Percentiles rank a stretch among this genome's conserved stretches.
phyloP scores from a whole-genome alignment of 2,113 vertebrate species.

The Tragelaphus buxtoni region DNA sequence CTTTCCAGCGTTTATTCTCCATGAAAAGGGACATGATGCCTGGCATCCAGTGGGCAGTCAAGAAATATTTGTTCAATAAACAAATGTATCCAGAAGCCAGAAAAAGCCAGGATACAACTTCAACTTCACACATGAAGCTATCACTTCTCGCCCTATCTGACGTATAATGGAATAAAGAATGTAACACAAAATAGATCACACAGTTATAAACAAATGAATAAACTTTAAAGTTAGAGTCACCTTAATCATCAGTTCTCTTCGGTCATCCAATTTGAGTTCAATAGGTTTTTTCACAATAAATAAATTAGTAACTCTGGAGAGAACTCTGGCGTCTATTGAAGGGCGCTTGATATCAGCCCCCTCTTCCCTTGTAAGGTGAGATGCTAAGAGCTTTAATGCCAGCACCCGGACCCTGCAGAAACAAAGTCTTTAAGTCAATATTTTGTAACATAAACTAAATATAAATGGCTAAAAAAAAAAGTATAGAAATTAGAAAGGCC shows the following conservation, averaged over 20 bases:
- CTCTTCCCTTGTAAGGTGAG: conserved; percentile 82
- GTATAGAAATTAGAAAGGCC: not conserved
- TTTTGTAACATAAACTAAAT: not conserved
- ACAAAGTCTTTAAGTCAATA: conserved; percentile 21
- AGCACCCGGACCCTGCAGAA: conserved; percentile 85
- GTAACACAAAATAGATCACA: not conserved
- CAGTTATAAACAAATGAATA: not conserved
- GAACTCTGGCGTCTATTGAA: conserved; percentile 74
- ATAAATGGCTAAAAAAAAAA: not conserved
- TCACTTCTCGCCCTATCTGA: not conserved
- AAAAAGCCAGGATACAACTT: not conserved
- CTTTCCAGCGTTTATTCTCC: not conserved
- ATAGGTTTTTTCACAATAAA: conserved; percentile 82
- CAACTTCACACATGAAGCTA: not conserved
- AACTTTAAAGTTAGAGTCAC: conserved; percentile 73
- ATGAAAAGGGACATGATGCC: not conserved
- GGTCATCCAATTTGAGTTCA: conserved; percentile 87
- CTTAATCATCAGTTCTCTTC: conserved; percentile 90
- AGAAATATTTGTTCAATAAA: not conserved
- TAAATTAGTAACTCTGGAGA: conserved; percentile 84
- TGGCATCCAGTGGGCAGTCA: not conserved
- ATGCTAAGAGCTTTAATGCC: conserved; percentile 87
- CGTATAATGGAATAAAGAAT: not conserved
- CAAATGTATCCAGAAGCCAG: not conserved
- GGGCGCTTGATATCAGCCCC: conserved; percentile 80